Conservation (phyloP, 2,113 vertebrate genomes). For the Phyllopteryx taeniolatus region DNA sequence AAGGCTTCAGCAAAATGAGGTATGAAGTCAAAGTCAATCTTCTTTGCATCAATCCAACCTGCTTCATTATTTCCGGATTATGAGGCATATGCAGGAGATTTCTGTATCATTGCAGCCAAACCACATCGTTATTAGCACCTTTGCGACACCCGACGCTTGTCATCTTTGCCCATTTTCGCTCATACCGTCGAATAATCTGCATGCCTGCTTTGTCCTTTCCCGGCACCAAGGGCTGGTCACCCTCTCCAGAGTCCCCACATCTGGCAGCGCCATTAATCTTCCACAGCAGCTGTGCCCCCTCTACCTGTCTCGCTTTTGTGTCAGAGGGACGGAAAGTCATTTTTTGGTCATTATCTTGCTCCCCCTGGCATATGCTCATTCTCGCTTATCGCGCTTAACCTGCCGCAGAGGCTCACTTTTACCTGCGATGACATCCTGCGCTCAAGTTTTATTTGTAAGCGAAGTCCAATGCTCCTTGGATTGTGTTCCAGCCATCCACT, state of each 20-base stretch:
- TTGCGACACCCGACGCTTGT: constrained; percentile 24
- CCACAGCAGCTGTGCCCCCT: constrained; percentile 61
- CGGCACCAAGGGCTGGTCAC: constrained; percentile 55
- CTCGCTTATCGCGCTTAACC: constrained; percentile 68
- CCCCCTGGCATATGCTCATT: constrained; percentile 72
- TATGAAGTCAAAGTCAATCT: constrained; percentile 39
- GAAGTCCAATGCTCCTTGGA: neutral
- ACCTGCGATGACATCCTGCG: constrained; percentile 28
- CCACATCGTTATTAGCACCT: constrained; percentile 39
- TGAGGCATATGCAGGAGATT: constrained; percentile 37
- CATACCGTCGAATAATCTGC: constrained; percentile 18
- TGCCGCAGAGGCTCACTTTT: constrained; percentile 45
- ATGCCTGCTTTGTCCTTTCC: constrained; percentile 59
- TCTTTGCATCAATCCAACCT: constrained; percentile 31
- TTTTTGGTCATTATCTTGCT: constrained; percentile 69
- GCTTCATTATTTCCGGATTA: constrained; percentile 56
- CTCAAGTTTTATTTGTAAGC: constrained; percentile 4
- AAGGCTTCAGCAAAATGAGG: constrained; percentile 27
- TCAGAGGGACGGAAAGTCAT: constrained; percentile 65
- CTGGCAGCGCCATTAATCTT: constrained; percentile 74
- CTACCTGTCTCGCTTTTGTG: constrained; percentile 68
- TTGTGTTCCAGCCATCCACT: neutral
- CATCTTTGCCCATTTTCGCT: constrained; percentile 34
- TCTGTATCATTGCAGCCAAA: constrained; percentile 22
- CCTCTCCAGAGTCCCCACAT: constrained; percentile 62